Conservation (phyloP, 2,888 invertebrate genomes). For the Allygus modestus region DNA sequence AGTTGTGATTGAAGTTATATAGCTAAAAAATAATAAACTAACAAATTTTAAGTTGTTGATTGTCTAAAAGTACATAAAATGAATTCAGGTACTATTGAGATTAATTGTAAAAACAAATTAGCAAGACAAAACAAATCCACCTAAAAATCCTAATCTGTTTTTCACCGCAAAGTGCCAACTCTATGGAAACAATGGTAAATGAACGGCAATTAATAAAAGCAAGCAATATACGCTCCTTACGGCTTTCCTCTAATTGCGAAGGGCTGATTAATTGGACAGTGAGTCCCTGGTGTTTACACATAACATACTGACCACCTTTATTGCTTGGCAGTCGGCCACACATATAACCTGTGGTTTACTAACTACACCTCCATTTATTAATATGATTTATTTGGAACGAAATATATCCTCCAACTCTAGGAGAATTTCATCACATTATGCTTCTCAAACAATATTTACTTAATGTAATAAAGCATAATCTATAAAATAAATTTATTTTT, state of each 20-base stretch:
- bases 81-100: no score
- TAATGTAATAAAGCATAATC: no score
- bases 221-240: conserved; percentile 36
- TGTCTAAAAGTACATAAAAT: no score
- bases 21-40: no score
- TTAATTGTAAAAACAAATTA: no score
- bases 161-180: conserved; percentile 4
- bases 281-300: conserved; percentile 43
- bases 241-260: conserved; percentile 22
- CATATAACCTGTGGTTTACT: not conserved
- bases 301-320: conserved; percentile 50
- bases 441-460: no score
- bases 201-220: conserved; percentile 45
- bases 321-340: conserved; percentile 26
- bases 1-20: no score
- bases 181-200: conserved; percentile 36
- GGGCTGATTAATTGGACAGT: conserved; percentile 31
- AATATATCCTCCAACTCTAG: no score
- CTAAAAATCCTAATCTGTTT: not conserved
- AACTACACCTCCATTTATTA: not conserved
- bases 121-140: not conserved
- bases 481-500: no score
- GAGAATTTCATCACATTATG: no score
- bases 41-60: no score
- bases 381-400: not conserved